Conservation (phyloP, 1,140 invertebrate genomes). For the Neoseiulus cucumeris region DNA sequence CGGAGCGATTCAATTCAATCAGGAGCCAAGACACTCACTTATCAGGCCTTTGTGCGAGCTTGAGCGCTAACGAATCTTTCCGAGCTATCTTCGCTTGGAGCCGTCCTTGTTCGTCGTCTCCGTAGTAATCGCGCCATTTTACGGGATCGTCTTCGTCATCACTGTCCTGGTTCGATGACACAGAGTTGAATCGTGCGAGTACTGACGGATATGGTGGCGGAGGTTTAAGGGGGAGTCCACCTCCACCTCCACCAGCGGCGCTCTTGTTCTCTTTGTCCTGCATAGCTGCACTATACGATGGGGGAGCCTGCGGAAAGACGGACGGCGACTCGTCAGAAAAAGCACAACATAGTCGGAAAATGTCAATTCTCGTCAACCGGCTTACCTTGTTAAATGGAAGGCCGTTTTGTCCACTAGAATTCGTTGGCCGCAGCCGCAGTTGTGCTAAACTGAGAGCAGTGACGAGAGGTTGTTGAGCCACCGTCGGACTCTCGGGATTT, state of each 20-base stretch:
- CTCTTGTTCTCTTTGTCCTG: constrained; percentile 8
- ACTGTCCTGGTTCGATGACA: constrained; percentile 12
- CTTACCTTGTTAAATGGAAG: constrained; percentile 6
- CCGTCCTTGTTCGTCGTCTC: constrained; percentile 29
- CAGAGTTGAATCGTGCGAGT: background rate
- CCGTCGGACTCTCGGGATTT: constrained; percentile 34
- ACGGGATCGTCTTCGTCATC: constrained; percentile 18
- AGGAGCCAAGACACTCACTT: constrained; percentile 24
- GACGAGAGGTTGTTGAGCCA: background rate
- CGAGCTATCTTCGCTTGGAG: constrained; percentile 74
- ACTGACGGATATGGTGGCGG: constrained; percentile 3
- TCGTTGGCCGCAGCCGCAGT: background rate
- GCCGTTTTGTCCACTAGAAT: constrained; percentile 3
- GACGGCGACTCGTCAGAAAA: too few relatives aligned
- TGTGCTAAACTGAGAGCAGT: background rate
- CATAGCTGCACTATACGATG: constrained; percentile 7
- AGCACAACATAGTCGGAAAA: too few relatives aligned
- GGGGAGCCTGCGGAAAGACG: background rate
- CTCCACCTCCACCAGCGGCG: background rate
- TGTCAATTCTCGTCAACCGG: too few relatives aligned
- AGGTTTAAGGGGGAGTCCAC: background rate
- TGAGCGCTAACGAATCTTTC: constrained; percentile 85
- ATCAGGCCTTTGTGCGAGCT: constrained; percentile 71
- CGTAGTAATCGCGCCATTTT: constrained; percentile 22
- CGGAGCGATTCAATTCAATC: too few relatives aligned